These are phyloP conservation scores for Polylopha cassiicola DNA, from an alignment of 2,888 invertebrate genomes.

Conservation along the genomic window DNA sequence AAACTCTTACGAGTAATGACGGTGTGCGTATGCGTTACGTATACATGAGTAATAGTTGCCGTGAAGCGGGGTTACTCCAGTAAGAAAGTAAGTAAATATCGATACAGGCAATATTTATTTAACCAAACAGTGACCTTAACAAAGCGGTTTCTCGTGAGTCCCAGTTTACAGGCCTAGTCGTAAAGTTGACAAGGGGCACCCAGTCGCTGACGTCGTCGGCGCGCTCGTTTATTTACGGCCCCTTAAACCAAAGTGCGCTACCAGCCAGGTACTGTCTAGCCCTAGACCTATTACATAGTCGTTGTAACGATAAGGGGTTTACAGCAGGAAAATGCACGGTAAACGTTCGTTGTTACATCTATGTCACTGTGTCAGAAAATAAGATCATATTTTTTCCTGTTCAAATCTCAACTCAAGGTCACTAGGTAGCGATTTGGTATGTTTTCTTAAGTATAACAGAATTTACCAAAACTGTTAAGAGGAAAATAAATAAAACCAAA, in stretches of 20 bases:
- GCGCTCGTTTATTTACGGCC: conserved; percentile 46
- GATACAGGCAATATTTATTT: conserved; percentile 21
- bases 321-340: too few species aligned
- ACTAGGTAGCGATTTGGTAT: too few species aligned
- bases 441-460: too few species aligned
- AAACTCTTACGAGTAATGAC: conserved; percentile 16
- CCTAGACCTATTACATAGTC: conserved; percentile 12
- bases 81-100: conserved; percentile 1
- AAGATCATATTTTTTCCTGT: too few species aligned
- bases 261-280: conserved; percentile 27
- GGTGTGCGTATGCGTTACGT: conserved; percentile 1
- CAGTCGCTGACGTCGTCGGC: conserved; percentile 35
- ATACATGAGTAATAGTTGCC: neutral
- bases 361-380: too few species aligned
- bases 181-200: conserved; percentile 42
- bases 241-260: conserved; percentile 39
- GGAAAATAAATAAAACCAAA: too few species aligned
- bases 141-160: conserved; percentile 25
- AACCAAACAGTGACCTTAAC: conserved; percentile 23
- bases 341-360: too few species aligned
- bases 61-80: conserved; percentile 1
- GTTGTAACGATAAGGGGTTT: conserved; percentile 5
- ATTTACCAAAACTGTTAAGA: too few species aligned
- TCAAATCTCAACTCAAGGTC: too few species aligned
- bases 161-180: conserved; percentile 32